phyloP scores from a whole-genome alignment of 2,797 vertebrate species.

The Coilia nasus region DNA sequence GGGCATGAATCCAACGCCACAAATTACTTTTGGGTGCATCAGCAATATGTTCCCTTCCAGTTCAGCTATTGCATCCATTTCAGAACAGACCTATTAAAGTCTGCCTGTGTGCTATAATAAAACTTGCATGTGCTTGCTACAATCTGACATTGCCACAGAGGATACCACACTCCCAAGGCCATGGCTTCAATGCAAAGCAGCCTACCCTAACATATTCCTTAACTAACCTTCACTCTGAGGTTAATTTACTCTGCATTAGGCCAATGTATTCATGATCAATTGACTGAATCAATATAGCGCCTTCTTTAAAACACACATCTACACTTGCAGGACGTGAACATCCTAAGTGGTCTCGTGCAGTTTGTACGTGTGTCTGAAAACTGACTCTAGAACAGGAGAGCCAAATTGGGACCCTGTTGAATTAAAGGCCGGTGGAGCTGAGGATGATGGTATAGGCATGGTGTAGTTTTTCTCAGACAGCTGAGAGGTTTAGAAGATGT shows the following conservation, averaged over 20 bases:
- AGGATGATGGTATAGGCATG: background rate
- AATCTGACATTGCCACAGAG: background rate
- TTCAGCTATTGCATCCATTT: background rate
- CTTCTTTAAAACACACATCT: background rate
- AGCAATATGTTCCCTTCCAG: background rate
- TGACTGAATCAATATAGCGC: background rate
- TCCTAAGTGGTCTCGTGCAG: background rate
- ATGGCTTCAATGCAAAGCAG: background rate
- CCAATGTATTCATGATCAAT: slow-evolving; percentile 24
- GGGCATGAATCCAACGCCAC: background rate
- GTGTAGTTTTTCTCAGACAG: no score
- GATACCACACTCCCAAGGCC: background rate
- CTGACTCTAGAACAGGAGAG: background rate
- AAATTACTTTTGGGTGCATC: background rate
- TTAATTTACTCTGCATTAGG: background rate
- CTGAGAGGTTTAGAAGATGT: no score
- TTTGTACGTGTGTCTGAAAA: background rate
- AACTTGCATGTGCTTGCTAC: background rate
- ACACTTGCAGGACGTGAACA: background rate
- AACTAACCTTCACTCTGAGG: slow-evolving; percentile 13
- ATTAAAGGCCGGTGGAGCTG: background rate
- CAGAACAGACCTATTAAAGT: background rate
- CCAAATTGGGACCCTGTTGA: background rate
- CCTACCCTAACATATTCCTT: background rate
- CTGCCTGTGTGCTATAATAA: background rate